phyloP scores from a whole-genome alignment of 1,140 invertebrate species.

The Ladona fulva region DNA sequence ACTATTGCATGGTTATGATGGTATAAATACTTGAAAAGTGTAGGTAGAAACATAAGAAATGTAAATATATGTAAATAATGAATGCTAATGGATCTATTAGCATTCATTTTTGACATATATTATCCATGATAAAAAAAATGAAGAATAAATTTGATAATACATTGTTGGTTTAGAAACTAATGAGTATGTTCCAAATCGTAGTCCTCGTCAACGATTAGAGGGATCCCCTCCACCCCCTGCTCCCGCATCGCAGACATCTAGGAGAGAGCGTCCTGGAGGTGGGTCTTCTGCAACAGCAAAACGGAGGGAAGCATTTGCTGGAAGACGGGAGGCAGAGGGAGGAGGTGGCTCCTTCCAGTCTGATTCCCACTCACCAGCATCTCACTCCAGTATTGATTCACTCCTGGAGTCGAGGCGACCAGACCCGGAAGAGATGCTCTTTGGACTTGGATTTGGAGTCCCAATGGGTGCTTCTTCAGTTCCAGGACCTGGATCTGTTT shows the following conservation, averaged over 20 bases:
- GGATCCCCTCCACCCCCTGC: neutral
- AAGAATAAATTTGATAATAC: no score
- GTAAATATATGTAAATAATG: no score
- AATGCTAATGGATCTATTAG: no score
- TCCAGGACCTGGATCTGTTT: neutral
- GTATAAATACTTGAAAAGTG: no score
- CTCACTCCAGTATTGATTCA: conserved; percentile 61
- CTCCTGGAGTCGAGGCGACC: conserved; percentile 58
- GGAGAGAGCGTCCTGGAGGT: neutral
- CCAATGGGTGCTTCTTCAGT: conserved; percentile 28
- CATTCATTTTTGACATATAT: no score
- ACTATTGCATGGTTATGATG: no score
- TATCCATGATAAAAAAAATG: no score
- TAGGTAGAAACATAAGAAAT: no score
- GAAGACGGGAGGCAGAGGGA: neutral
- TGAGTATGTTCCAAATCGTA: neutral
- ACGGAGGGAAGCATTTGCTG: conserved; percentile 6
- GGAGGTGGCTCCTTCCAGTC: neutral
- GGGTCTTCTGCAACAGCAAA: neutral
- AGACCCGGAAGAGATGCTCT: conserved; percentile 63
- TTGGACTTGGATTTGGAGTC: conserved; percentile 57
- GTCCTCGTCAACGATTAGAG: neutral
- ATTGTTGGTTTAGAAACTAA: no score
- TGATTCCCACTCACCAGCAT: neutral
- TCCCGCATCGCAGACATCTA: neutral